Conservation (phyloP, 2,797 vertebrate species). For the Chelidonichthys spinosus region DNA sequence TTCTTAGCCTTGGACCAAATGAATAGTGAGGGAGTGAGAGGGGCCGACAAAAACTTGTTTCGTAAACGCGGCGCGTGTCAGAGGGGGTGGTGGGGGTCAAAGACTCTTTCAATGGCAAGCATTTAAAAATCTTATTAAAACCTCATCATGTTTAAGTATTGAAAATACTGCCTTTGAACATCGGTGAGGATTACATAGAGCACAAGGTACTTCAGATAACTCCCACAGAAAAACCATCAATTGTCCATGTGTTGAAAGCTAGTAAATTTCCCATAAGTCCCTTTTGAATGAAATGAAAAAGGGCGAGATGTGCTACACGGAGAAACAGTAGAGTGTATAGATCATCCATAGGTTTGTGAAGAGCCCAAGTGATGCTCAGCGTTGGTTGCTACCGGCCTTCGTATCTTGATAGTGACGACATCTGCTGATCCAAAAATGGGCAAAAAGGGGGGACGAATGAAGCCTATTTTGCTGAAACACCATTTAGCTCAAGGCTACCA, state of each 20-base stretch:
- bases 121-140: constrained; percentile 20
- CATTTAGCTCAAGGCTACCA: too few species aligned
- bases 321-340: background rate
- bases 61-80: constrained; percentile 42
- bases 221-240: constrained; percentile 16
- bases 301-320: constrained; percentile 13
- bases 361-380: too few species aligned
- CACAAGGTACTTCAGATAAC: constrained; percentile 27
- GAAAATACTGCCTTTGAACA: constrained; percentile 5
- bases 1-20: constrained; percentile 68
- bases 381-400: too few species aligned
- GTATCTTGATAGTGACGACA: too few species aligned
- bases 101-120: constrained; percentile 31
- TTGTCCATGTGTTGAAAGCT: constrained; percentile 40
- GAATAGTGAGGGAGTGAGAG: constrained; percentile 38
- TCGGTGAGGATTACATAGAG: constrained; percentile 15
- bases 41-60: constrained; percentile 37
- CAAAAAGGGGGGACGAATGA: too few species aligned
- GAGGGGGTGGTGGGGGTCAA: background rate
- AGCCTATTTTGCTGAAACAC: too few species aligned
- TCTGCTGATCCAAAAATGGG: too few species aligned
- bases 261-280: constrained; percentile 36
- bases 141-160: constrained; percentile 10
- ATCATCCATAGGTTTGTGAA: too few species aligned
- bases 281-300: constrained; percentile 26